Conservation (phyloP, 2,113 vertebrate genomes). For the Microtus richardsoni region DNA sequence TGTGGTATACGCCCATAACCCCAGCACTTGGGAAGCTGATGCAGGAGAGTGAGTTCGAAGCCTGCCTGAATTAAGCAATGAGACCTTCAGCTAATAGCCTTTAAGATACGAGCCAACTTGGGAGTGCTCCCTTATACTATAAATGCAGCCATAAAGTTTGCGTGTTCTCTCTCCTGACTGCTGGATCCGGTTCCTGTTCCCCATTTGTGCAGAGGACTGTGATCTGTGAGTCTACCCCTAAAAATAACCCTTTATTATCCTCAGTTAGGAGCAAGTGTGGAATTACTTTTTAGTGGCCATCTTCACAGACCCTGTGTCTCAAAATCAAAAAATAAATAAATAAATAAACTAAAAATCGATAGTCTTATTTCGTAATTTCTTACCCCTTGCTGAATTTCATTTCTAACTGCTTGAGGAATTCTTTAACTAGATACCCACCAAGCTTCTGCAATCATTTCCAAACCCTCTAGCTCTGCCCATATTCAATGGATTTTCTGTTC, state of each 20-base stretch:
- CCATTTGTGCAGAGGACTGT: too few relatives aligned
- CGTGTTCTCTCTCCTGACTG: too few relatives aligned
- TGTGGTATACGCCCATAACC: not conserved
- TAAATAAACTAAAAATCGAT: not conserved
- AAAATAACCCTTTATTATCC: too few relatives aligned
- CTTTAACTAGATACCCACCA: not conserved
- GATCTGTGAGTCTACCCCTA: too few relatives aligned
- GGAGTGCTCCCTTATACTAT: too few relatives aligned
- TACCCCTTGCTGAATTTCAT: not conserved
- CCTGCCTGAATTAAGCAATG: not conserved
- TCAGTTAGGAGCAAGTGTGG: too few relatives aligned
- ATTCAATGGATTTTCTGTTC: slow-evolving; percentile 46
- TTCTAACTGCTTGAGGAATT: slow-evolving; percentile 28
- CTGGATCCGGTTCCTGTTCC: too few relatives aligned
- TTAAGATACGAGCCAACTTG: too few relatives aligned
- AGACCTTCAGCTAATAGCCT: not conserved
- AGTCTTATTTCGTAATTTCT: not conserved
- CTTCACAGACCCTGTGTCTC: not conserved
- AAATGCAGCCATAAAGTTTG: too few relatives aligned
- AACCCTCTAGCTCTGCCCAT: slow-evolving; percentile 47
- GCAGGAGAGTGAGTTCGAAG: not conserved
- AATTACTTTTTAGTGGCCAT: too few relatives aligned
- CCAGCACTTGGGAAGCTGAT: not conserved
- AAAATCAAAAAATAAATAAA: not conserved
- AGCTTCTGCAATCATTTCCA: not conserved